Conservation (phyloP, 2,113 vertebrate genomes). For the Ptilonorhynchus violaceus region DNA sequence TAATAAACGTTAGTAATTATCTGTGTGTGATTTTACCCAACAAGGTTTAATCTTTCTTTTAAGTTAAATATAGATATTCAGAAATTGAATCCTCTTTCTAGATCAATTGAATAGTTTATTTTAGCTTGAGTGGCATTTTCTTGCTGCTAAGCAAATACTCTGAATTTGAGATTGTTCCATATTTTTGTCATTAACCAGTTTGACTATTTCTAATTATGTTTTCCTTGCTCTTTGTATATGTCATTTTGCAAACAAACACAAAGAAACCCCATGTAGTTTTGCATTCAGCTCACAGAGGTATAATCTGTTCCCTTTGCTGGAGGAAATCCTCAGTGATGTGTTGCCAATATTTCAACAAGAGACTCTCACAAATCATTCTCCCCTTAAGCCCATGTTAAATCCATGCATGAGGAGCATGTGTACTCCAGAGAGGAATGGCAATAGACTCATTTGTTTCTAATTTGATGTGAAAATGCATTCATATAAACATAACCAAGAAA, state of each 20-base stretch:
- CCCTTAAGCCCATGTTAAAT: constrained; percentile 32
- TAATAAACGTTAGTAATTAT: not conserved
- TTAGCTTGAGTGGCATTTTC: not conserved
- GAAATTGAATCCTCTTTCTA: not conserved
- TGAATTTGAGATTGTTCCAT: not conserved
- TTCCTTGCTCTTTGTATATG: not conserved
- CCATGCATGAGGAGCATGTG: not conserved
- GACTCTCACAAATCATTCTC: constrained; percentile 4
- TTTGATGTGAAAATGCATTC: not conserved
- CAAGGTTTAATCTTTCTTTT: not conserved
- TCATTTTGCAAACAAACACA: not conserved
- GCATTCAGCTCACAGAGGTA: constrained; percentile 8
- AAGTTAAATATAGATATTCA: not conserved
- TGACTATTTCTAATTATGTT: not conserved
- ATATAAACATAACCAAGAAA: not conserved
- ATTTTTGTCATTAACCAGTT: not conserved
- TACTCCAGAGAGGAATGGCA: not conserved
- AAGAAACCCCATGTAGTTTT: not conserved
- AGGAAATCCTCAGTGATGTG: constrained; percentile 39
- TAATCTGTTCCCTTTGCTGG: constrained; percentile 29
- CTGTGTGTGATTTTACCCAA: not conserved
- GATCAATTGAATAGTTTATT: not conserved
- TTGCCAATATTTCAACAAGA: constrained; percentile 49
- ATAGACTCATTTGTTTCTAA: not conserved
- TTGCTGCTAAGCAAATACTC: not conserved